Conservation (phyloP, 2,113 vertebrate species). For the Hyaena hyaena region DNA sequence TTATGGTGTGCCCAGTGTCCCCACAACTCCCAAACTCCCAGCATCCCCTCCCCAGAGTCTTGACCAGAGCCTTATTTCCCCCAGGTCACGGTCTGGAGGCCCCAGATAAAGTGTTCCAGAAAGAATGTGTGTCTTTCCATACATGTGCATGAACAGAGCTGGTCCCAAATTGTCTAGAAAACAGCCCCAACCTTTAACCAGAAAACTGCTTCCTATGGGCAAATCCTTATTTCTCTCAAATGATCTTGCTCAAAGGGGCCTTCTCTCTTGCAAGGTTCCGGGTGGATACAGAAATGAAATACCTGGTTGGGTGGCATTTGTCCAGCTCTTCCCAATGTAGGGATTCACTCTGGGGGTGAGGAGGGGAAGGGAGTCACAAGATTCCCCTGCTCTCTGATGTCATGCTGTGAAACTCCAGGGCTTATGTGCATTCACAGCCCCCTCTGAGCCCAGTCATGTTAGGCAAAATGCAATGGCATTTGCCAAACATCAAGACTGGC, state of each 20-base stretch:
- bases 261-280: not conserved
- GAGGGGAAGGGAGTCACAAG: not conserved
- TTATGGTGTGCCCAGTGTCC: not conserved
- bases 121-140: not conserved
- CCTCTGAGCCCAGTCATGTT: not conserved
- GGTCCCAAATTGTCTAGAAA: not conserved
- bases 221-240: not conserved
- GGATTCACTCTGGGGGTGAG: not conserved
- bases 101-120: not conserved
- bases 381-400: not conserved
- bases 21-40: not conserved
- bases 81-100: not conserved
- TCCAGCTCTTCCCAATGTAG: not conserved
- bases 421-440: not conserved
- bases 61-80: not conserved
- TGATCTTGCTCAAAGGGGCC: not conserved
- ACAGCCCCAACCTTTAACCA: not conserved
- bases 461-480: not conserved
- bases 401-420: not conserved
- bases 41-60: not conserved
- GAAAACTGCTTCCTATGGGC: not conserved
- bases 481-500: not conserved
- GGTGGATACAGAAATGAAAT: not conserved
- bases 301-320: not conserved
- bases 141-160: not conserved